Base-by-base conservation (phyloP, 2,797 vertebrate species). In the Phoebastria nigripes region DNA sequence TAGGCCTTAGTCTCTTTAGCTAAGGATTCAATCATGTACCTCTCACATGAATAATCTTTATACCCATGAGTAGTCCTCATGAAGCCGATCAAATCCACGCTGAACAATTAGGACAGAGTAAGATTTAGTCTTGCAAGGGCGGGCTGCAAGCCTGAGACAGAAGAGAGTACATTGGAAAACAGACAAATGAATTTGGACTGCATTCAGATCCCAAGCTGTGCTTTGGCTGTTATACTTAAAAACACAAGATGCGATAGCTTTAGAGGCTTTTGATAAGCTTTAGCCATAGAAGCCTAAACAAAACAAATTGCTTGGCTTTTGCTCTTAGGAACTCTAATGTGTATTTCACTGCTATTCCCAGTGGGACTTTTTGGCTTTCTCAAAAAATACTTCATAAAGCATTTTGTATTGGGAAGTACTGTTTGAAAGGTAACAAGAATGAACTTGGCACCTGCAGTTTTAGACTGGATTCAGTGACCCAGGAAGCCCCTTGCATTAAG, bases 241-340 rank as follows among this genome's bases (percentile, higher is more conserved):
- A 82, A 77, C 8, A 18, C 67, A 67, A 85, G 74, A 80, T 67
- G 81, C 0, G 5, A 73, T 87, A 82, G n/a, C 56, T 77, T 91
- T 87, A 87, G 89, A 93, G 67, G 52, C 55, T 96, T 96, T 89
- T 82, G 59, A 82, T 91, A 87, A 94, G 77, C 87, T 87, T 93
- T 80, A 88, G 49, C 44, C 33, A 26, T 46, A 91, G 56, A 92
- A 93, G 46, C 84, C 82, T 78, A 56, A 82, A 89, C 78, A 87
- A 92, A 95, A 80, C 44, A 89, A 93, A 85, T 86, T 52, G 76
- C 56, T 93, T 94, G 77, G 46, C 46, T 77, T 88, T 91, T 87
- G 51, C 58, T 90, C 46, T 89, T 89, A 77, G 42, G 33, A 91
- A 31, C n/a, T 87, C 10, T 49, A 11, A 46, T 61, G 37, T 77